Conservation (phyloP, 2,888 invertebrate genomes). For the Agrilus biguttatus region DNA sequence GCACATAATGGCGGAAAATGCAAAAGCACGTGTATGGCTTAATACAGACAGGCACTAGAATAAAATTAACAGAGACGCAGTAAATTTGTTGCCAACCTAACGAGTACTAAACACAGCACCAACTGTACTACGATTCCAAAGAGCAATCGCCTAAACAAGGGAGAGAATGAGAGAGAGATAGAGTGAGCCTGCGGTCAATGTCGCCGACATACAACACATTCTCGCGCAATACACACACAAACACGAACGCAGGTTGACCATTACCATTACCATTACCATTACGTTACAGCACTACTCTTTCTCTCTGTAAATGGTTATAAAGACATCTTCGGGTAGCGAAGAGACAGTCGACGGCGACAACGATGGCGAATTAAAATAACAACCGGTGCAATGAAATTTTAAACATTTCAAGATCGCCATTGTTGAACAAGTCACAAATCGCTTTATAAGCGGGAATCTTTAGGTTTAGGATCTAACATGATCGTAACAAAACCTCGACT, state of each 20-base stretch:
- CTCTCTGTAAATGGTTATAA: too few species aligned
- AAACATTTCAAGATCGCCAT: constrained; percentile 31
- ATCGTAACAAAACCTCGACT: too few species aligned
- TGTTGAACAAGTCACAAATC: constrained; percentile 29
- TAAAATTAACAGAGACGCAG: constrained; percentile 9
- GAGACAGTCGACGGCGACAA: not conserved
- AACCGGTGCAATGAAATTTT: constrained; percentile 24
- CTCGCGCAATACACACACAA: not conserved
- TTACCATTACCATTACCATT: too few species aligned
- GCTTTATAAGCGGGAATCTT: constrained; percentile 14
- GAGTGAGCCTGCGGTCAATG: constrained; percentile 3
- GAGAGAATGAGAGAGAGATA: too few species aligned
- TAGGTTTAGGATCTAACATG: too few species aligned
- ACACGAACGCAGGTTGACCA: constrained; percentile 2
- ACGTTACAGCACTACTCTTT: too few species aligned
- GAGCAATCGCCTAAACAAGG: too few species aligned
- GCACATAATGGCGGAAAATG: not conserved
- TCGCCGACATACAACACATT: constrained; percentile 8
- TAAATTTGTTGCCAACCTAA: constrained; percentile 16
- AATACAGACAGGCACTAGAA: not conserved
- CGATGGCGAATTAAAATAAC: constrained; percentile 8
- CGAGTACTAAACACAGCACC: constrained; percentile 13
- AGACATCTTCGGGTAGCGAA: too few species aligned
- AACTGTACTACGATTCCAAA: constrained; percentile 5
- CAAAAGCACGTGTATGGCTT: constrained; percentile 1